Evolutionary conservation across 92 coral and sea anemone species (phyloP).

Genomic region (Porites divaricata): DNA sequence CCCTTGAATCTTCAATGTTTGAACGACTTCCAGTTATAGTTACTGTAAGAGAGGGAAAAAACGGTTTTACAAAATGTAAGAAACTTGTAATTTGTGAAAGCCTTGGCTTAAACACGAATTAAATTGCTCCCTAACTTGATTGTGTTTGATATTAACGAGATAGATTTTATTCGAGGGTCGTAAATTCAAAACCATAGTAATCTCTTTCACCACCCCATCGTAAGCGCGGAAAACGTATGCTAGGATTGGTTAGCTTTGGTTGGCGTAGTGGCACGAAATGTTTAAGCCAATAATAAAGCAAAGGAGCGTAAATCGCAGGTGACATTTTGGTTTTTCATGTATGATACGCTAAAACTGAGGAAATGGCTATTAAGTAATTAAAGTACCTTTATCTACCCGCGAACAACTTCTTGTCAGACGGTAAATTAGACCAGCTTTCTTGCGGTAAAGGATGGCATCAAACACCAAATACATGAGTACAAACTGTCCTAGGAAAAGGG

Average conservation of each 20-base stretch:
- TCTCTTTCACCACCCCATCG: too few species aligned
- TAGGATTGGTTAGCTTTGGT: too few species aligned
- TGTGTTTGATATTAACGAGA: neutral
- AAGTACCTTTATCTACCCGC: constrained; percentile 27
- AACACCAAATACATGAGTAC: constrained; percentile 62
- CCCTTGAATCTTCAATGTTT: constrained; percentile 37
- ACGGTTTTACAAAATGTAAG: too few species aligned
- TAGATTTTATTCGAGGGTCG: neutral
- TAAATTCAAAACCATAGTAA: too few species aligned
- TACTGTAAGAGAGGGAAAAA: neutral
- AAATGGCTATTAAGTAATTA: neutral
- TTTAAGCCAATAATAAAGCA: too few species aligned
- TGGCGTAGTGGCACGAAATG: too few species aligned
- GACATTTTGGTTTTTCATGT: too few species aligned
- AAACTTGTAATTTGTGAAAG: neutral
- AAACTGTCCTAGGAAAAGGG: constrained; percentile 63
- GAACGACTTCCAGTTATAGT: neutral
- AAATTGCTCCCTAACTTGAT: neutral
- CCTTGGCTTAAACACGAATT: neutral
- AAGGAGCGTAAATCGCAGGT: too few species aligned
- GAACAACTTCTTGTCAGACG: constrained; percentile 34
- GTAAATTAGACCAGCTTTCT: constrained; percentile 70
- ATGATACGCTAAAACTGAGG: too few species aligned
- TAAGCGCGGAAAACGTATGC: too few species aligned
- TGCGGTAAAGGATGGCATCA: constrained; percentile 69